These are phyloP conservation scores for Phyllotis vaccarum DNA, from an alignment of 2,797 vertebrate genomes.

Conservation along the genomic window DNA sequence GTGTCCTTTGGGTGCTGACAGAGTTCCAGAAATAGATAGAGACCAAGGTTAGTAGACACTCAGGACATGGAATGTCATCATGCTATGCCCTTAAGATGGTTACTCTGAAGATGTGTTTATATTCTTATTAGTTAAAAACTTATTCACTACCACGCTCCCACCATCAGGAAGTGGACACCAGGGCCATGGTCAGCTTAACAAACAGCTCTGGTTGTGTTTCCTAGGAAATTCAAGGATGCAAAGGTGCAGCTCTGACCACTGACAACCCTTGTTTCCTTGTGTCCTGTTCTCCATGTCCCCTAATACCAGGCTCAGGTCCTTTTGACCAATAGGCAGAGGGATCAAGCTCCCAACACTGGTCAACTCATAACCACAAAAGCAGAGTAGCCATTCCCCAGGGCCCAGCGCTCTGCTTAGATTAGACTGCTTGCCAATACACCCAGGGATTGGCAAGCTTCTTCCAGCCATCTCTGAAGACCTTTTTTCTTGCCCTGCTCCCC, in stretches of 20 bases:
- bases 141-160: neutral
- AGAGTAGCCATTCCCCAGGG: too few species aligned
- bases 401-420: neutral
- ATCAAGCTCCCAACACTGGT: neutral
- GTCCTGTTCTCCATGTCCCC: accelerated
- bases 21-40: neutral
- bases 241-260: neutral
- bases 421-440: neutral
- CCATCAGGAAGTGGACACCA: neutral
- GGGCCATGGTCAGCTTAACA: accelerated
- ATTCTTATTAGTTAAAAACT: neutral
- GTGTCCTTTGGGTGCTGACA: neutral
- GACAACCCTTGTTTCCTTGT: neutral
- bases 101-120: accelerated
- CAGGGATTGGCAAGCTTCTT: too few species aligned
- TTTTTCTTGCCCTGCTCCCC: neutral
- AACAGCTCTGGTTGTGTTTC: neutral
- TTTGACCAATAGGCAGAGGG: accelerated
- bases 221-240: accelerated
- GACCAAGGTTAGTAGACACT: accelerated
- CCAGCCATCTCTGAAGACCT: neutral
- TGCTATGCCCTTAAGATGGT: accelerated
- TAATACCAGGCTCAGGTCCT: neutral
- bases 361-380: accelerated
- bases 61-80: accelerated